phyloP scores from a whole-genome alignment of 2,888 invertebrate species.

The Pegoplata infirma region DNA sequence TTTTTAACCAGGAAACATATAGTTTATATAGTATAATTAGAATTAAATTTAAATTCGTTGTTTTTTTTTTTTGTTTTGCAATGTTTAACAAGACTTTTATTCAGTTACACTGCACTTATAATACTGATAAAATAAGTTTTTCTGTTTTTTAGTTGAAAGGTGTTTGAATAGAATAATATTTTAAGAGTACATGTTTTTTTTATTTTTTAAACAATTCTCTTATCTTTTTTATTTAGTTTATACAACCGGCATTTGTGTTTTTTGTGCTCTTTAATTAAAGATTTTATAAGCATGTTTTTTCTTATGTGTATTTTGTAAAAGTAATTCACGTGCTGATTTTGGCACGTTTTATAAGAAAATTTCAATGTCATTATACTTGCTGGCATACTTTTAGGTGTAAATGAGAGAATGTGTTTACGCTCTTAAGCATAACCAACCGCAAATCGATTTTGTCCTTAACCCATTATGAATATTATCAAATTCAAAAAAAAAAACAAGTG shows the following conservation, averaged over 20 bases:
- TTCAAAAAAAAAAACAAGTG: background rate
- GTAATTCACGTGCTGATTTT: slow-evolving; percentile 39
- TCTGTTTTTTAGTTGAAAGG: slow-evolving; percentile 25
- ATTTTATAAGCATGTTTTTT: background rate
- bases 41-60: slow-evolving; percentile 13
- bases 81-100: slow-evolving; percentile 2
- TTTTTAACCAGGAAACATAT: slow-evolving; percentile 1
- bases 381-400: slow-evolving; percentile 33
- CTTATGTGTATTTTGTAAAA: background rate
- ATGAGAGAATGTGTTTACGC: background rate
- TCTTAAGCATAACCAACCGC: background rate
- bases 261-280: background rate
- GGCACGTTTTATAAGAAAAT: slow-evolving; percentile 33
- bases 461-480: no score
- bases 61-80: background rate
- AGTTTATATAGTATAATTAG: slow-evolving; percentile 6
- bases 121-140: slow-evolving; percentile 44
- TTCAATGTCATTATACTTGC: slow-evolving; percentile 40
- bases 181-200: slow-evolving; percentile 30
- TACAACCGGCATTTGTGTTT: slow-evolving; percentile 38
- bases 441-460: background rate
- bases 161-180: slow-evolving; percentile 16
- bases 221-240: background rate
- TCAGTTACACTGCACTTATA: slow-evolving; percentile 36
- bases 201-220: background rate